phyloP scores from a whole-genome alignment of 2,797 vertebrate genomes.

The Mergus octosetaceus region DNA sequence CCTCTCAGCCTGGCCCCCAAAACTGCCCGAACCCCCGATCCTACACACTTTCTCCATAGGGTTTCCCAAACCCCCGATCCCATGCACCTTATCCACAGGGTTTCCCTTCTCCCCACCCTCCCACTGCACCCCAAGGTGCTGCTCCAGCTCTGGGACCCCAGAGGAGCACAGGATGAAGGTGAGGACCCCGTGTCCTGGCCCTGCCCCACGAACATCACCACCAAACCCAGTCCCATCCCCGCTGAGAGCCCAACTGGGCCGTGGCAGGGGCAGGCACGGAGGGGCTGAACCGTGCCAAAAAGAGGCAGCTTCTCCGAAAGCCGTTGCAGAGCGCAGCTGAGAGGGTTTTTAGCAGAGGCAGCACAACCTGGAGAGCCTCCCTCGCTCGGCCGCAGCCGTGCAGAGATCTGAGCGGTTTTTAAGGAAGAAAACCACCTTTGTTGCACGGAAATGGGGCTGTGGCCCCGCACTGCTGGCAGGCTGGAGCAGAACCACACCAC shows the following conservation, averaged over 20 bases:
- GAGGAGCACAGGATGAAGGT: rapidly evolving
- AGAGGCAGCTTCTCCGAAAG: background rate
- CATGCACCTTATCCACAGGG: background rate
- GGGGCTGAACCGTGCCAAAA: rapidly evolving
- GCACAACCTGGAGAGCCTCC: background rate
- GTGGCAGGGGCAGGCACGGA: background rate
- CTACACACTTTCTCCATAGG: background rate
- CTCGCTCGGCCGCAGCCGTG: rapidly evolving
- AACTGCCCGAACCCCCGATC: background rate
- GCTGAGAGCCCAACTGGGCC: rapidly evolving
- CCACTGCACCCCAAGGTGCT: rapidly evolving
- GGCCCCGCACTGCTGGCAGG: rapidly evolving
- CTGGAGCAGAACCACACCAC: background rate
- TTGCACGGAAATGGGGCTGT: rapidly evolving
- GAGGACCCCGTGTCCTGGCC: background rate
- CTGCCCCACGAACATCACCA: rapidly evolving
- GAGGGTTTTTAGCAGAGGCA: background rate
- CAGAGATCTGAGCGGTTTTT: background rate
- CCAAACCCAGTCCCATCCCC: background rate
- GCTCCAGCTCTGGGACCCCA: background rate
- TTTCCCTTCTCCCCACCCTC: background rate
- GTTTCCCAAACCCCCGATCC: background rate
- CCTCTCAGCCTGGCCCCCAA: background rate
- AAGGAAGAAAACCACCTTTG: background rate
- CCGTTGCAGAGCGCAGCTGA: rapidly evolving